These are phyloP conservation scores for Neelides sp. DNA, from an alignment of 1,140 invertebrate genomes.

Conservation along the genomic window DNA sequence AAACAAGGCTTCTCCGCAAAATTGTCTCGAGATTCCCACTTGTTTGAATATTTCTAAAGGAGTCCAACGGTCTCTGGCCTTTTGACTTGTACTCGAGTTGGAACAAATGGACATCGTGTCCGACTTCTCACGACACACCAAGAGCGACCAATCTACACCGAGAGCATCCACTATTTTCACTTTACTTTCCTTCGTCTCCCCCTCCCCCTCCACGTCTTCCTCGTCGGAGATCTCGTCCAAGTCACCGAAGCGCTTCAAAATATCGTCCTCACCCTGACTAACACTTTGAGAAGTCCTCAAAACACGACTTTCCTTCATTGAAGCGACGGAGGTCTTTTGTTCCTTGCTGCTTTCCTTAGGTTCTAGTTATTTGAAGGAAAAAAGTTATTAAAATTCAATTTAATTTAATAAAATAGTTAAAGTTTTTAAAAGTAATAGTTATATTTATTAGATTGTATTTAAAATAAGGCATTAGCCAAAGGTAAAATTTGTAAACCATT, in stretches of 20 bases:
- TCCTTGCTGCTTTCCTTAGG: too few relatives aligned
- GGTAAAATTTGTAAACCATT: too few relatives aligned
- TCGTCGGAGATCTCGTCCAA: constrained; percentile 83
- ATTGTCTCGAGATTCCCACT: constrained; percentile 49
- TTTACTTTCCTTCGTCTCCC: constrained; percentile 34
- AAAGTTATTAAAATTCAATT: too few relatives aligned
- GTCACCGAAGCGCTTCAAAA: constrained; percentile 60
- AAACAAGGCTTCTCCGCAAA: constrained; percentile 25
- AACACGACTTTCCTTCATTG: background rate
- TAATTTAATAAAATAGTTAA: too few relatives aligned
- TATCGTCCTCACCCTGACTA: constrained; percentile 45
- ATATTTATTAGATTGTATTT: too few relatives aligned
- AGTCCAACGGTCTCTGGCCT: constrained; percentile 60
- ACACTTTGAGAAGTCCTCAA: constrained; percentile 5
- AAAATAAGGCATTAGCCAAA: too few relatives aligned
- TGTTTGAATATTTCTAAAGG: constrained; percentile 54
- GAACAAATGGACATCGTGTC: constrained; percentile 21
- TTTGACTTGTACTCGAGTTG: constrained; percentile 38
- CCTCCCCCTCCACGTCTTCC: constrained; percentile 61
- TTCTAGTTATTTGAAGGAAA: too few relatives aligned
- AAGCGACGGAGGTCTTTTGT: too few relatives aligned
- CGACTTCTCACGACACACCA: constrained; percentile 54
- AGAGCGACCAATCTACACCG: constrained; percentile 81
- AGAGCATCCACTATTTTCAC: constrained; percentile 67
- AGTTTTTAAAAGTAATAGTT: too few relatives aligned